A percentile compares a stretch with the other conserved stretches of the same genome.
Conservation (phyloP, 1,140 invertebrate genomes). For the Panulirus ornatus region DNA sequence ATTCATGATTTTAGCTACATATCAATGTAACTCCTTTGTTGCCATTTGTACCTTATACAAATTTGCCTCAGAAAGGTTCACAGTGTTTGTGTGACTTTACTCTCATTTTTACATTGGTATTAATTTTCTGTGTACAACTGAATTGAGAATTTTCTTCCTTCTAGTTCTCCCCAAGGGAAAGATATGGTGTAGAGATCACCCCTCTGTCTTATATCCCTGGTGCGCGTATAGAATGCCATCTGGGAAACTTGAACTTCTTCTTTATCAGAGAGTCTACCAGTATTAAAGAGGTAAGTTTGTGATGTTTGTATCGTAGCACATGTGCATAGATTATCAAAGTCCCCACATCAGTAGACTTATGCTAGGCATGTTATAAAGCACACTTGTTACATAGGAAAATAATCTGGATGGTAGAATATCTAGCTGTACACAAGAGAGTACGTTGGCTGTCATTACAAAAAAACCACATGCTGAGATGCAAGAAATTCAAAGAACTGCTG, state of each 20-base stretch:
- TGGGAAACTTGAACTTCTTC: constrained; percentile 96
- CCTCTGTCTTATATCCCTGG: constrained; percentile 90
- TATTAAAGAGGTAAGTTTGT: constrained; percentile 86
- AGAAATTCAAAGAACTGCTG: no score
- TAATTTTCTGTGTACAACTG: neutral
- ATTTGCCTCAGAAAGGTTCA: no score
- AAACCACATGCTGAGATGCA: no score
- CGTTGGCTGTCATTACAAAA: no score
- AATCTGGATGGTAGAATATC: no score
- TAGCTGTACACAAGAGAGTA: no score
- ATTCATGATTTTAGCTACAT: neutral
- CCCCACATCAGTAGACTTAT: no score
- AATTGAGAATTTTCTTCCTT: neutral
- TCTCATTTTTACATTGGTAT: neutral
- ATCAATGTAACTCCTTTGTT: no score
- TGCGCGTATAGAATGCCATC: constrained; percentile 88
- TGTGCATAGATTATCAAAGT: no score
- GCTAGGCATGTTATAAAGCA: no score
- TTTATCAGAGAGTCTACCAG: constrained; percentile 96
- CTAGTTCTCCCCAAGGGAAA: constrained; percentile 78
- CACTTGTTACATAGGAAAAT: neutral
- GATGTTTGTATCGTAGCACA: neutral
- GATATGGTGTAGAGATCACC: constrained; percentile 90
- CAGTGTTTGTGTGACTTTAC: neutral
- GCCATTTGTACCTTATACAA: no score